Evolutionary conservation across 2,888 invertebrate genomes (phyloP), one percentile per base, ranked within the genome.

Genomic region (Ophion costatus): DNA sequence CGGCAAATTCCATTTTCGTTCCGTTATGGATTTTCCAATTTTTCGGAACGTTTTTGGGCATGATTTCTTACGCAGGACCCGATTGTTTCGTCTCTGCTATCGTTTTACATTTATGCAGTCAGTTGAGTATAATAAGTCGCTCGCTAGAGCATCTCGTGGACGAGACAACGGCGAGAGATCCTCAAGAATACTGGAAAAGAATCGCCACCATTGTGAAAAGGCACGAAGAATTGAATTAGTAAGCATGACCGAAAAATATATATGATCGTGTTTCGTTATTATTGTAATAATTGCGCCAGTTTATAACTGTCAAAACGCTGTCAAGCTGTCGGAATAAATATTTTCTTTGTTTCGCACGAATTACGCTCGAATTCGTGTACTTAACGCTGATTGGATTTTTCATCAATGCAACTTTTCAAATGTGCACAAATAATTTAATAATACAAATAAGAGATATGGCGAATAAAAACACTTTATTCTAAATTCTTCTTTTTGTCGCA

Each of bases 81-180:
- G 87, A 87, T 45, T 81, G 83, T 22, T 80, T 84, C 33, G 66
- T 87, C 5, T 78, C 85, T 6, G 82, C 77, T 78, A 5, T 86
- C 9, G 75, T 87, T 57, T 83, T 87, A 42, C 86, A 87, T 66
- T 20, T 86, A 20, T 87, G 85, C 66, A 85, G 83, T 61, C 86
- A 87, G 29, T 63, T 87, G 24, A 77, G 7, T n/a, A 63, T 83
- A 20, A 38, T 87, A 45, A 76, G 82, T 42, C 45, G 38, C 45
- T 85, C 83, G 0, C 20, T 86, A 11, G 79, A 42, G 59, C 20
- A 82, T 77, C 70, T 87, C 42, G 70, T 63, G 1, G 85, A 82
- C 33, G 56, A 78, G 11, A 45, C 80, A 38, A 80, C 78, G 0
- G 20, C 38, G 4, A 57, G 11, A 0, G 45, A 85, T 17, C 59